Evolutionary conservation across 2,113 vertebrate species (phyloP).

Genomic region (Xiphias gladius): DNA sequence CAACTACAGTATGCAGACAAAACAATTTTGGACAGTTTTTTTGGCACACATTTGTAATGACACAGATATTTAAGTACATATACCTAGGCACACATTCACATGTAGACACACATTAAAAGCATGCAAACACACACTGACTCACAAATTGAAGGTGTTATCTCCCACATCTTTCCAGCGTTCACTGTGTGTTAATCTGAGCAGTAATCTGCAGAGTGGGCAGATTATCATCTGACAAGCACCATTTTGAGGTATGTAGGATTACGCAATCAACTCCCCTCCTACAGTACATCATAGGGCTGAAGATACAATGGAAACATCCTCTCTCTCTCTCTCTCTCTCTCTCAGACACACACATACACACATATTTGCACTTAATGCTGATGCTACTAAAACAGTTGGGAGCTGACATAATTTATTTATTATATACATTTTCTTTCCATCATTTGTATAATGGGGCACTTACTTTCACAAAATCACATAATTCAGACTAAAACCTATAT

Average conservation of each 20-base stretch:
- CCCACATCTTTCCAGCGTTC: slow-evolving; percentile 57
- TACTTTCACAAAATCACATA: background rate
- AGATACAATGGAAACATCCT: slow-evolving; percentile 56
- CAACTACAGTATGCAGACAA: background rate
- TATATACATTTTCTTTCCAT: background rate
- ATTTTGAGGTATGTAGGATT: slow-evolving; percentile 67
- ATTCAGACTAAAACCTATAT: background rate
- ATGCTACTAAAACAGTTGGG: background rate
- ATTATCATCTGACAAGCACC: slow-evolving; percentile 73
- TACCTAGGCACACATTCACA: background rate
- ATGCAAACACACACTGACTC: slow-evolving; percentile 5
- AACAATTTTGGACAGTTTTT: slow-evolving; percentile 6
- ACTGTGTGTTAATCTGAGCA: slow-evolving; percentile 72
- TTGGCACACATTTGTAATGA: slow-evolving; percentile 10
- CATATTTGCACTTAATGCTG: slow-evolving; percentile 28
- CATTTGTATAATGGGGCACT: background rate
- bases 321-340: background rate
- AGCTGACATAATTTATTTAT: slow-evolving; percentile 29
- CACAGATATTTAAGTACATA: background rate
- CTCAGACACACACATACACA: slow-evolving; percentile 13
- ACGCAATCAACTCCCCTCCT: slow-evolving; percentile 62
- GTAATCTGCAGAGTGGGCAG: slow-evolving; percentile 76
- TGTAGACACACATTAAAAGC: background rate
- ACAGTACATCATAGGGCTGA: slow-evolving; percentile 51
- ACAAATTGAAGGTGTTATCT: slow-evolving; percentile 62